Base-by-base conservation (phyloP, 2,888 invertebrate genomes). In the Caenorhabditis sinica region DNA sequence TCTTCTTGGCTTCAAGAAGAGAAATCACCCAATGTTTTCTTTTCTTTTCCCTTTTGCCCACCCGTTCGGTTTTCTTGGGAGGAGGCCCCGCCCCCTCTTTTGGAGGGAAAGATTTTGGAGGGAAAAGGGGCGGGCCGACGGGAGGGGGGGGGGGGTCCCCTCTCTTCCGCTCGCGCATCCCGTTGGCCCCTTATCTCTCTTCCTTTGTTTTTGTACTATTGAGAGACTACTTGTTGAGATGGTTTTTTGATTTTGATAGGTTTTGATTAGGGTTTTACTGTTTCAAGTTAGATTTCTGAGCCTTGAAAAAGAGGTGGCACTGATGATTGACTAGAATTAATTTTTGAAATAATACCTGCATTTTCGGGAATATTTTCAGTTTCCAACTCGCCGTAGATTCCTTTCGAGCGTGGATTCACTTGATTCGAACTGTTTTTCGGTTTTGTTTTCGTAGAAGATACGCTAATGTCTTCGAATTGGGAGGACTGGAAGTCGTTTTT, bases 111-210 rank as follows among this genome's bases (percentile, higher is more conserved):
- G 8, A 25, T 49, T 65, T 43, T 45, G 40, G 68, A 30, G 36
- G 25, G 20, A 13, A 43, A 25, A 43, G 25, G 49, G 49, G 20
- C 30, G 61, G 45, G 65, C 25, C 13, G 30, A 36, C 23, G 5
- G 43, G 40, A 33, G 25, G 66, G 51, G 23, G 20, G 30, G 36
- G 49, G 73, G 43, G 20, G n/a, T 17, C 43, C 2, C 58, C 72
- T 61, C 49, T 49, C 49, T 51, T 17, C 43, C 2, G 43, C 72
- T 61, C 49, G 11, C 49, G n/a, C 69, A 56, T 72, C 53, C 15
- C 58, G 56, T 66, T n/a, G 51, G 65, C 45, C 68, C 43, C 56
- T 72, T 45, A 30, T 72, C 60, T 73, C 49, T 51, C 15, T 73
- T 73, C 49, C 49, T 45, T 49, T 45, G 51, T 68, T 51, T 68